Evolutionary conservation across 2,888 invertebrate species (phyloP), one percentile per base, ranked within the genome.

Genomic region (Liposcelis brunnea): DNA sequence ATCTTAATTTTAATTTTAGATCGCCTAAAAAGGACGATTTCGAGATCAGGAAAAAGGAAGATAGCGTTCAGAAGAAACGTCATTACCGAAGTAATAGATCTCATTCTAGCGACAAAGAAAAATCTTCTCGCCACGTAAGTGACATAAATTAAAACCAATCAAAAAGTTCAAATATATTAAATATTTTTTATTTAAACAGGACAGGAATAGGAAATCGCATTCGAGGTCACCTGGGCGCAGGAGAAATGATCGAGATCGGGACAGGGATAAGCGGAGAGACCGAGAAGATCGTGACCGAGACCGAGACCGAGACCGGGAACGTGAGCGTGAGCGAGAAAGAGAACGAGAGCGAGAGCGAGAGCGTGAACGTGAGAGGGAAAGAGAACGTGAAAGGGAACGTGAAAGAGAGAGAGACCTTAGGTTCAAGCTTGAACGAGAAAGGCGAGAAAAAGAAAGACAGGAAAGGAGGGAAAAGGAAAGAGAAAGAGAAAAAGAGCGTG

Each of bases 71-170:
- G 60, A 85, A 85, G 60, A 89, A 89, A 58, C 74, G 90, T 8
- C 87, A 89, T 52, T 90, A 90, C 59, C 73, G 87, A 11, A 68
- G 67, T 47, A 85, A 83, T 46, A 86, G 87, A 58, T 79, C 83
- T 48, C 84, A 84, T 57, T 84, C 82, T 2, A 81, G 78, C 2
- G 75, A 71, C 19, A 77, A 76, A 54, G 67, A 65, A 40, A 64
- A 62, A 18, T 66, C 67, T 40, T 61, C 62, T 4, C 71, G 74
- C 32, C 64, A 74, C 42, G 75, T 74, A 47, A 67, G 74, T 64
- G 72, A 61, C 47, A 52, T 48, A n/a, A n/a, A n/a, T n/a, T n/a
- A n/a, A n/a, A n/a, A n/a, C n/a, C 48, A 51, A 51, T 49, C 53
- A 51, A 49, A 49, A 33, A 34, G 16, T 46, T 37, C 37, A 11